phyloP scores from a whole-genome alignment of 2,113 vertebrate genomes.

The Prietella phreatophila region DNA sequence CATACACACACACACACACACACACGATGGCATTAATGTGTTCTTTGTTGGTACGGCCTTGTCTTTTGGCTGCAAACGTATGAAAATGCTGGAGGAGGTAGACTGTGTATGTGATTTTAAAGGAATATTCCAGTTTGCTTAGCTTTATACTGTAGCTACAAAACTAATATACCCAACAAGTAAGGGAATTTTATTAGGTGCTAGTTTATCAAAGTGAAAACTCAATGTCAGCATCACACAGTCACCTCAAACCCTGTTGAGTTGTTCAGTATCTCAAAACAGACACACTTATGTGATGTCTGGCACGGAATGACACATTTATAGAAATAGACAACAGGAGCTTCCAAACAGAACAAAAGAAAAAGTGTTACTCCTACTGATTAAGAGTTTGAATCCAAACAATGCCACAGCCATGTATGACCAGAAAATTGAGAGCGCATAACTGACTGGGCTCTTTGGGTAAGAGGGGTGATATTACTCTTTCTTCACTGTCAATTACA shows the following conservation, averaged over 20 bases:
- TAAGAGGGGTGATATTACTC: no score
- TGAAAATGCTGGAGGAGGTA: background rate
- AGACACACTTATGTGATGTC: background rate
- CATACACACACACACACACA: background rate
- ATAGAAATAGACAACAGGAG: no score
- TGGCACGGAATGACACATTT: background rate
- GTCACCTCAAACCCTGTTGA: background rate
- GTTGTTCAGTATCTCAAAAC: background rate
- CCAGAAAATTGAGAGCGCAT: no score
- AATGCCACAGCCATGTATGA: no score
- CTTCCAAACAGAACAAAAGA: no score
- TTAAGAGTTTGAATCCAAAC: no score
- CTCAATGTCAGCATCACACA: background rate
- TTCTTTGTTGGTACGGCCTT: background rate
- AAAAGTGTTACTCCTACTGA: no score
- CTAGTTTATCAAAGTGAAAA: background rate
- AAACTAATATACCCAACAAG: background rate
- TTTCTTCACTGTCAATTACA: no score
- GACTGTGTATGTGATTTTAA: no score
- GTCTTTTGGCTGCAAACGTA: background rate
- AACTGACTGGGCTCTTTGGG: no score
- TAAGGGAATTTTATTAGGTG: background rate
- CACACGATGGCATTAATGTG: background rate
- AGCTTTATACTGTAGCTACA: background rate
- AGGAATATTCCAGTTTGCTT: background rate